Evolutionary conservation across 2,797 vertebrate genomes (phyloP).

Genomic region (Anguilla anguilla): DNA sequence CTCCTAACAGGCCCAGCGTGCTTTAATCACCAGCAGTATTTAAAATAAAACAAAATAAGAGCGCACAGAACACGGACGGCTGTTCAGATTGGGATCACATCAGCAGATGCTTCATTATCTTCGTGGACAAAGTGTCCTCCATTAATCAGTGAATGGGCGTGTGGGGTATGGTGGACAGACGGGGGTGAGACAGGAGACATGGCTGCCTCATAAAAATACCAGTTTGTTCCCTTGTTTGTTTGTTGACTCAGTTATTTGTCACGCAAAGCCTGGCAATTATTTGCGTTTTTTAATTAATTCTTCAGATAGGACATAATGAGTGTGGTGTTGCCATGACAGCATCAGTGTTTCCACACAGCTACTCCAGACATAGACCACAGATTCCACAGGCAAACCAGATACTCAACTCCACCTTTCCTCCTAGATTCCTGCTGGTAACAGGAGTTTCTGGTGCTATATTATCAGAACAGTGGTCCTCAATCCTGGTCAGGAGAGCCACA

Average conservation of each 20-base stretch:
- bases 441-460: too few species aligned
- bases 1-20: slow-evolving; percentile 43
- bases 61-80: slow-evolving; percentile 27
- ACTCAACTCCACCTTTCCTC: background rate
- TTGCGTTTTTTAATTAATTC: background rate
- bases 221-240: background rate
- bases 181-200: background rate
- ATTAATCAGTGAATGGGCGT: slow-evolving; percentile 24
- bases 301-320: background rate
- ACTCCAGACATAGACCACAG: background rate
- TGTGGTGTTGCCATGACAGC: background rate
- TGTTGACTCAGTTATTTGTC: background rate
- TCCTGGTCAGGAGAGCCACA: too few species aligned
- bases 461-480: too few species aligned
- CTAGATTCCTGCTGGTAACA: background rate
- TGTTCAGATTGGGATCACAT: slow-evolving; percentile 47
- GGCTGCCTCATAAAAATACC: background rate
- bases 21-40: slow-evolving; percentile 51
- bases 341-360: background rate
- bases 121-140: slow-evolving; percentile 36
- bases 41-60: slow-evolving; percentile 39
- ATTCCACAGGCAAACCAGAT: background rate
- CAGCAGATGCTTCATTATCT: background rate
- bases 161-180: slow-evolving; percentile 18
- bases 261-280: background rate